Percentiles rank a stretch among this genome's conserved stretches.
phyloP scores from a whole-genome alignment of 2,888 invertebrate genomes.

The Epicampocera succincta region DNA sequence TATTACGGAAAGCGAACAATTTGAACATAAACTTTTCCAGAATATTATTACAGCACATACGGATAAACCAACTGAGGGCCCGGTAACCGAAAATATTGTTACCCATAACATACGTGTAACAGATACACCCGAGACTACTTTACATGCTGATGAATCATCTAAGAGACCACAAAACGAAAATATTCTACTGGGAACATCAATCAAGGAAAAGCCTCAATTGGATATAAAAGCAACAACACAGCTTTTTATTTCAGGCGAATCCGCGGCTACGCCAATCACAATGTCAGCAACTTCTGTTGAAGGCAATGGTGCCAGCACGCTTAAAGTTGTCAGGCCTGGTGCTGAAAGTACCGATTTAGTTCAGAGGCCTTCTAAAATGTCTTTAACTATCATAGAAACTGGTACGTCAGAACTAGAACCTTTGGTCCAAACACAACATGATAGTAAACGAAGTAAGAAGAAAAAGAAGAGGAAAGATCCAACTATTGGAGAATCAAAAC shows the following conservation, averaged over 20 bases:
- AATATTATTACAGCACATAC: not conserved
- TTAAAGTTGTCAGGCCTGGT: slow-evolving; percentile 75
- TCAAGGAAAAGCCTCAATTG: slow-evolving; percentile 63
- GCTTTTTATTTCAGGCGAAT: slow-evolving; percentile 79
- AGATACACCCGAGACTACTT: not conserved
- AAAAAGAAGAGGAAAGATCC: slow-evolving; percentile 84
- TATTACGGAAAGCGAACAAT: slow-evolving; percentile 50
- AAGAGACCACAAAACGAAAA: not conserved
- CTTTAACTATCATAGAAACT: slow-evolving; percentile 79
- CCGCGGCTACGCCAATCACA: slow-evolving; percentile 74
- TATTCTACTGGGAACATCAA: slow-evolving; percentile 6
- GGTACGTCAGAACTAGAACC: slow-evolving; percentile 35
- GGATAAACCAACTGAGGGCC: not conserved
- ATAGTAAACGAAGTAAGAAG: slow-evolving; percentile 84
- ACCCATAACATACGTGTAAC: not conserved
- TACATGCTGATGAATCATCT: not conserved
- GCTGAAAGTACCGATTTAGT: slow-evolving; percentile 18
- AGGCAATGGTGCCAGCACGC: slow-evolving; percentile 76
- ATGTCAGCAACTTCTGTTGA: slow-evolving; percentile 81
- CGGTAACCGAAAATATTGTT: not conserved
- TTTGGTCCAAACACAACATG: slow-evolving; percentile 73
- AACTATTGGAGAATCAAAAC: slow-evolving; percentile 75
- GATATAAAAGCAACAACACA: slow-evolving; percentile 77
- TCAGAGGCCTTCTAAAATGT: slow-evolving; percentile 73
- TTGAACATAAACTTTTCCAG: slow-evolving; percentile 29